These are phyloP conservation scores for Dendrocincla fuliginosa DNA, from an alignment of 2,797 vertebrate species.

Conservation along the genomic window DNA sequence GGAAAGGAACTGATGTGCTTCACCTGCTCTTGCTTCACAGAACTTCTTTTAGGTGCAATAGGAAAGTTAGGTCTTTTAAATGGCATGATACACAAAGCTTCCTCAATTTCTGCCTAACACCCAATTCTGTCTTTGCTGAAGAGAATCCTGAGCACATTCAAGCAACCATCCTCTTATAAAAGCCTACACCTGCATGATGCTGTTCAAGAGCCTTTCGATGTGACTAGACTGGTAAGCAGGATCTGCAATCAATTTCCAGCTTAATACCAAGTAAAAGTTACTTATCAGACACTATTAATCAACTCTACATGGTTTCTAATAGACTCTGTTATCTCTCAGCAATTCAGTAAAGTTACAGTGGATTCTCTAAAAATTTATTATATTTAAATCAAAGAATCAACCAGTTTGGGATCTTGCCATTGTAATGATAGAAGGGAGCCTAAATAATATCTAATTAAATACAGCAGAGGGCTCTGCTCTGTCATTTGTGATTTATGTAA, in stretches of 20 bases:
- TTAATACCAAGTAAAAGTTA: constrained; percentile 44
- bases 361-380: background rate
- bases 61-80: constrained; percentile 1
- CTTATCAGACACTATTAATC: constrained; percentile 57
- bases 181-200: background rate
- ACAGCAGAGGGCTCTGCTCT: background rate
- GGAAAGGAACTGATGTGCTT: background rate
- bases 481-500: constrained; percentile 11
- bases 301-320: constrained; percentile 11
- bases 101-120: background rate
- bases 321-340: constrained; percentile 44
- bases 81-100: background rate
- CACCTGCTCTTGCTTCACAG: background rate
- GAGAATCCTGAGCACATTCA: constrained; percentile 14
- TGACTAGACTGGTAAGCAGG: constrained; percentile 61
- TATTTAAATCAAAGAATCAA: constrained; percentile 8
- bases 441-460: background rate
- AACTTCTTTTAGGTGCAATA: background rate
- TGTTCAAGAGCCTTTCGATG: constrained; percentile 48
- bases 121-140: constrained; percentile 6
- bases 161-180: constrained; percentile 12
- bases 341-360: background rate
- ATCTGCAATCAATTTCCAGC: constrained; percentile 60
- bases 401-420: background rate
- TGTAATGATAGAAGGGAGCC: background rate